Conservation (phyloP, 2,113 vertebrate genomes). For the Recurvirostra avosetta region DNA sequence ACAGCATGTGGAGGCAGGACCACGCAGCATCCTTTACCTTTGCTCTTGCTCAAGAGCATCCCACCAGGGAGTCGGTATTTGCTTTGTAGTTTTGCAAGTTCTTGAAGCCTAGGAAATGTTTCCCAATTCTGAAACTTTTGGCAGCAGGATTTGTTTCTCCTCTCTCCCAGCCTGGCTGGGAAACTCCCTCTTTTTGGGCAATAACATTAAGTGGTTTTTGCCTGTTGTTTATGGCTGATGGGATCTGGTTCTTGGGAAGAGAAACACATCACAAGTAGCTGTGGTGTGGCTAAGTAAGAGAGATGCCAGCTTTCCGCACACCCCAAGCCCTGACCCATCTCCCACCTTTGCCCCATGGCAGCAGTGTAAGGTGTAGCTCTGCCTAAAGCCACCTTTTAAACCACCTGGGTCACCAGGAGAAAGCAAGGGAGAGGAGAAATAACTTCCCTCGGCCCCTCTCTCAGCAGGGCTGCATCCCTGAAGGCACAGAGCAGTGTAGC, state of each 20-base stretch:
- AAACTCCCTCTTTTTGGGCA: constrained; percentile 22
- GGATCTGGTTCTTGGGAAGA: neutral
- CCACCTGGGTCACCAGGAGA: neutral
- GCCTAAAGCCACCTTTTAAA: neutral
- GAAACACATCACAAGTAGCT: neutral
- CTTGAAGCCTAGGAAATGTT: neutral
- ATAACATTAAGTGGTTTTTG: neutral
- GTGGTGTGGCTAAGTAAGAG: neutral
- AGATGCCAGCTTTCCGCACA: accelerated
- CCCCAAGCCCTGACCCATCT: neutral
- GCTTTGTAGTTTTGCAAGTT: neutral
- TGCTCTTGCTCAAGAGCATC: neutral
- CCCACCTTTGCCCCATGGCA: neutral
- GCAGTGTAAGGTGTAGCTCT: neutral
- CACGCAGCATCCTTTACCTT: neutral
- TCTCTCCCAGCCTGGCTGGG: neutral
- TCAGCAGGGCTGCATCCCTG: neutral
- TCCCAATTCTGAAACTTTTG: neutral
- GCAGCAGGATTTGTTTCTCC: constrained; percentile 24
- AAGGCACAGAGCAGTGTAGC: neutral
- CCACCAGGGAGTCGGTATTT: neutral
- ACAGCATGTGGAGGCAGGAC: neutral
- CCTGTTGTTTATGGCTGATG: constrained; percentile 35
- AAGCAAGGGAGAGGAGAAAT: neutral
- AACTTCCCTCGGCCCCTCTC: neutral